phyloP scores from a whole-genome alignment of 2,797 vertebrate species.

The Brachymystax lenok region DNA sequence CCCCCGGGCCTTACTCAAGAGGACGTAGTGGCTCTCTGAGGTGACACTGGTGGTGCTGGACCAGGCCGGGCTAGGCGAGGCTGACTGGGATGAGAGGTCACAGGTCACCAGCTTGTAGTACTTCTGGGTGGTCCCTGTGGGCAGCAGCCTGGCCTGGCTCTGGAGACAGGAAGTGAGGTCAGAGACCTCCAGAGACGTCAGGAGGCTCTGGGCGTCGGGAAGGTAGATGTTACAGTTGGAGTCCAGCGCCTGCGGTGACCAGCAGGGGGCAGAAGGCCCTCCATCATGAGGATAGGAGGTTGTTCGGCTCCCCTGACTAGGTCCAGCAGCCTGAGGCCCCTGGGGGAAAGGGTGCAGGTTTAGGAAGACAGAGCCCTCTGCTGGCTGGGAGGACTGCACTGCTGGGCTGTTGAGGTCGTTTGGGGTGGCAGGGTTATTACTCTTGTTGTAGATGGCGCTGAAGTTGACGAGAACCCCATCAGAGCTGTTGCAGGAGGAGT shows the following conservation, averaged over 20 bases:
- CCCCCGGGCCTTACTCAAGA: conserved; percentile 70
- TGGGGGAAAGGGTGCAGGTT: conserved; percentile 76
- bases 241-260: conserved; percentile 83
- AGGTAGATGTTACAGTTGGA: conserved; percentile 91
- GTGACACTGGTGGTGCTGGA: conserved; percentile 87
- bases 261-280: conserved; percentile 59
- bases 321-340: conserved; percentile 57
- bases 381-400: conserved; percentile 62
- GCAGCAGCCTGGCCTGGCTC: conserved; percentile 83
- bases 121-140: conserved; percentile 89
- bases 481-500: conserved; percentile 94
- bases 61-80: conserved; percentile 85
- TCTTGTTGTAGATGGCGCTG: conserved; percentile 90
- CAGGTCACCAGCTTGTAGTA: conserved; percentile 97
- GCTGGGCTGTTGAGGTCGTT: conserved; percentile 76
- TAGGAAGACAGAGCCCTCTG: conserved; percentile 78
- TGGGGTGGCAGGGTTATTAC: conserved; percentile 81
- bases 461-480: conserved; percentile 94
- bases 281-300: conserved; percentile 59
- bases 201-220: conserved; percentile 20
- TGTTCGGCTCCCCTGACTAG: conserved; percentile 31
- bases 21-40: conserved; percentile 75
- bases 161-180: conserved; percentile 88
- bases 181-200: conserved; percentile 73
- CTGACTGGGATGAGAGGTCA: conserved; percentile 90